Percentiles rank a stretch among this genome's conserved stretches.
These are phyloP conservation scores for Chrysocyon brachyurus DNA, from an alignment of 2,797 vertebrate species.

Conservation along the genomic window DNA sequence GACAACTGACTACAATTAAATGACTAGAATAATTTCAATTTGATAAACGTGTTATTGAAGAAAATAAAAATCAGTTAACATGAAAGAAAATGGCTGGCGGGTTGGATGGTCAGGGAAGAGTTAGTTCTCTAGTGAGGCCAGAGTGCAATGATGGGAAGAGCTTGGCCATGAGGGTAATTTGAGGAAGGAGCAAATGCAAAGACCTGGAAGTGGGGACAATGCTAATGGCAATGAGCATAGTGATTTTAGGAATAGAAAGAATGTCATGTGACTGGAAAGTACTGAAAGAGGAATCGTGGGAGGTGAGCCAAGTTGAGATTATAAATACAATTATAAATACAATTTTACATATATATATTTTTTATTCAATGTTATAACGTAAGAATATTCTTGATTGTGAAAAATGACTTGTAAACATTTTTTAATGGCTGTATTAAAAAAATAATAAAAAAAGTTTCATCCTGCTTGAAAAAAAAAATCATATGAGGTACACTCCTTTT, in stretches of 20 bases:
- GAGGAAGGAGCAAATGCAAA: neutral
- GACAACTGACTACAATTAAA: neutral
- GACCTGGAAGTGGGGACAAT: neutral
- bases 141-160: neutral
- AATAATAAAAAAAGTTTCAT: slow-evolving; percentile 29
- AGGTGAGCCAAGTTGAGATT: neutral
- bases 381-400: slow-evolving; percentile 41
- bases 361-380: neutral
- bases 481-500: neutral
- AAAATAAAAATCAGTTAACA: neutral
- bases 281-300: neutral
- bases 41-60: neutral
- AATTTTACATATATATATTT: neutral
- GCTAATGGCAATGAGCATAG: accelerated
- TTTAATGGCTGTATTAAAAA: slow-evolving; percentile 66
- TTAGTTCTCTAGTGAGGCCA: neutral
- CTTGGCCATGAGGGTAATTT: neutral
- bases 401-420: slow-evolving; percentile 57
- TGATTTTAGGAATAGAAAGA: neutral
- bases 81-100: neutral
- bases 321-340: neutral
- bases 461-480: slow-evolving; percentile 45
- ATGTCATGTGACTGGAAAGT: neutral
- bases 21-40: neutral
- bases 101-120: neutral